A percentile compares a stretch with the other conserved stretches of the same genome.
phyloP scores from a whole-genome alignment of 1,140 invertebrate species.

The Pogonomyrmex californicus region DNA sequence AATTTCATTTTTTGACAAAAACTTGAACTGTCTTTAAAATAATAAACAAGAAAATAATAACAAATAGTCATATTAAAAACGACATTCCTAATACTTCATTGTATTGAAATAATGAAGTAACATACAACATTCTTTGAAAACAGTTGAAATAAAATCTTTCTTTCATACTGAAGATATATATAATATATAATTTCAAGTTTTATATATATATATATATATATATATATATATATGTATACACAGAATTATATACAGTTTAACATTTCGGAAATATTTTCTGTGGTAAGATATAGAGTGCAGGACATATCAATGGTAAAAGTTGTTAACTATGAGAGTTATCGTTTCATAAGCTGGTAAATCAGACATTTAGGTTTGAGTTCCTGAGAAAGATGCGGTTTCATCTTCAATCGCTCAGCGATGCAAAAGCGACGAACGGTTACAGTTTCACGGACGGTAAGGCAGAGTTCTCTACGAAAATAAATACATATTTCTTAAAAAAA shows the following conservation, averaged over 20 bases:
- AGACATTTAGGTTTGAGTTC: background rate
- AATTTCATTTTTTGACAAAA: background rate
- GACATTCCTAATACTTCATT: background rate
- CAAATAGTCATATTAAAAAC: background rate
- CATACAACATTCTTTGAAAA: background rate
- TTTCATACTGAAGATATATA: background rate
- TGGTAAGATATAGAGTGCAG: slow-evolving; percentile 23
- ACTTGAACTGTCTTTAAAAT: background rate
- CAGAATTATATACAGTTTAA: background rate
- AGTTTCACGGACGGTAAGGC: background rate
- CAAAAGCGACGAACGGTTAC: slow-evolving; percentile 18
- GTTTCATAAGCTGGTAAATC: slow-evolving; percentile 11
- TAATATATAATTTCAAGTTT: background rate
- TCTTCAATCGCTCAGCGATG: background rate
- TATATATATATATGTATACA: background rate
- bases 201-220: background rate
- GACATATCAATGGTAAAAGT: background rate
- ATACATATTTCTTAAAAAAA: background rate
- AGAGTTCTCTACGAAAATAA: background rate
- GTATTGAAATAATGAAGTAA: background rate
- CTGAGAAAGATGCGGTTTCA: background rate
- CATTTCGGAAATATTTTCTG: background rate
- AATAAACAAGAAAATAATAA: background rate
- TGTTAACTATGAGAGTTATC: background rate
- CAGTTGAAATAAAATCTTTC: background rate